These are phyloP conservation scores for Lobophora halterata DNA, from an alignment of 2,888 invertebrate genomes.

Conservation along the genomic window DNA sequence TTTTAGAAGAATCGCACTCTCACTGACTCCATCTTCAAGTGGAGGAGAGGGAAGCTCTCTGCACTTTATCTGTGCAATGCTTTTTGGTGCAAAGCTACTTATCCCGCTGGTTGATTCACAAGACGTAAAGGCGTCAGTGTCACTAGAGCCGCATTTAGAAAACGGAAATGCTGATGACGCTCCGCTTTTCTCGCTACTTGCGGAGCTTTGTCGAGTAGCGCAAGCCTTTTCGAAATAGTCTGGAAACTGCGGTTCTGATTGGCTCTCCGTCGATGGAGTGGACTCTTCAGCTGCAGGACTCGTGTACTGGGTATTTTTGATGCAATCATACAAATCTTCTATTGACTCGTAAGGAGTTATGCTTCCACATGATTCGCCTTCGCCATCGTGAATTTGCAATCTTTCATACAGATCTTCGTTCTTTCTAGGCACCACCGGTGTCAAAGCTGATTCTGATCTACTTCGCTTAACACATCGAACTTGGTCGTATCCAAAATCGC, in stretches of 20 bases:
- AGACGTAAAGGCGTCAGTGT: constrained; percentile 69
- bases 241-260: constrained; percentile 68
- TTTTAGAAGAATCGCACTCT: constrained; percentile 70
- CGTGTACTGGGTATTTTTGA: constrained; percentile 69
- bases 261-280: constrained; percentile 67
- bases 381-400: constrained; percentile 56
- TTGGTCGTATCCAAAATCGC: constrained; percentile 73
- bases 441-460: constrained; percentile 71
- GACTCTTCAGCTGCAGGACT: constrained; percentile 65
- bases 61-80: constrained; percentile 59
- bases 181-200: constrained; percentile 72
- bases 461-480: constrained; percentile 68
- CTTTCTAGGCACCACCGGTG: constrained; percentile 58
- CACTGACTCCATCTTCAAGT: constrained; percentile 47
- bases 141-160: constrained; percentile 75
- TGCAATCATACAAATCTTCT: constrained; percentile 75
- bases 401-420: constrained; percentile 73
- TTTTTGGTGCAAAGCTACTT: constrained; percentile 63
- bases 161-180: constrained; percentile 74
- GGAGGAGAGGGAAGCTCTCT: constrained; percentile 64
- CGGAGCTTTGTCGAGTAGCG: constrained; percentile 69
- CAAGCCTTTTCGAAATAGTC: constrained; percentile 68
- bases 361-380: constrained; percentile 69
- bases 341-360: constrained; percentile 77
- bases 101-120: constrained; percentile 74